Conservation (phyloP, 1,140 invertebrate species). For the Drosophila littoralis region DNA sequence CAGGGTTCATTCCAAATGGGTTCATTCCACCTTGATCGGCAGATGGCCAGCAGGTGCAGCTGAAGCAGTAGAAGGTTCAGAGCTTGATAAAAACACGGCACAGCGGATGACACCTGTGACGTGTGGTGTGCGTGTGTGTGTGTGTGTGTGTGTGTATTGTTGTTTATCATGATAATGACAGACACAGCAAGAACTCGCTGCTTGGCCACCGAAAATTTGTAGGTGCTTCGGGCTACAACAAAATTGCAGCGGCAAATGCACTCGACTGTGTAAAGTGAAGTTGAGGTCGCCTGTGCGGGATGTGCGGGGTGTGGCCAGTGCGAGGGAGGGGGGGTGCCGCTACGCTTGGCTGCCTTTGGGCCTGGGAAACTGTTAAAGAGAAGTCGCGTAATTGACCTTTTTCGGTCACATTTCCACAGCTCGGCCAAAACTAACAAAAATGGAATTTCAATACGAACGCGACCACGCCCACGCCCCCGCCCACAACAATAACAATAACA, state of each 20-base stretch:
- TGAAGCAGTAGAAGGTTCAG: conserved; percentile 4
- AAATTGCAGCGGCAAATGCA: conserved; percentile 62
- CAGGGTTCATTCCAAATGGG: not conserved
- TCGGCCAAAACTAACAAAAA: conserved; percentile 28
- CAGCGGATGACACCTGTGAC: conserved; percentile 76
- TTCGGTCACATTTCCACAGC: conserved; percentile 49
- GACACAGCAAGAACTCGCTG: conserved; percentile 29
- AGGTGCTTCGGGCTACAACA: conserved; percentile 21
- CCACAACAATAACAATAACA: conserved; percentile 1
- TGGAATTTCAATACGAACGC: conserved; percentile 37
- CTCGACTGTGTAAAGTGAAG: conserved; percentile 70
- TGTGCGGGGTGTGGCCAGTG: conserved; percentile 33
- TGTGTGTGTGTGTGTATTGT: conserved; percentile 28
- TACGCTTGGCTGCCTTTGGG: conserved; percentile 44
- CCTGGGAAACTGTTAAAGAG: conserved; percentile 65
- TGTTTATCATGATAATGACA: conserved; percentile 75
- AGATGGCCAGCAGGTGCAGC: conserved; percentile 11
- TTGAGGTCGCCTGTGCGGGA: conserved; percentile 51
- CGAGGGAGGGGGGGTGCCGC: conserved; percentile 18
- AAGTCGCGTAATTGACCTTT: conserved; percentile 78
- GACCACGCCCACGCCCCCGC: conserved; percentile 65
- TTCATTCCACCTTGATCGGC: conserved; percentile 1
- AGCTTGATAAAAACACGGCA: conserved; percentile 39
- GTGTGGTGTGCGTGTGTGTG: not conserved
- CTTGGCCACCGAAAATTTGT: conserved; percentile 49